These are phyloP conservation scores for Cartodere bifasciata DNA, from an alignment of 2,888 invertebrate species.

Conservation along the genomic window DNA sequence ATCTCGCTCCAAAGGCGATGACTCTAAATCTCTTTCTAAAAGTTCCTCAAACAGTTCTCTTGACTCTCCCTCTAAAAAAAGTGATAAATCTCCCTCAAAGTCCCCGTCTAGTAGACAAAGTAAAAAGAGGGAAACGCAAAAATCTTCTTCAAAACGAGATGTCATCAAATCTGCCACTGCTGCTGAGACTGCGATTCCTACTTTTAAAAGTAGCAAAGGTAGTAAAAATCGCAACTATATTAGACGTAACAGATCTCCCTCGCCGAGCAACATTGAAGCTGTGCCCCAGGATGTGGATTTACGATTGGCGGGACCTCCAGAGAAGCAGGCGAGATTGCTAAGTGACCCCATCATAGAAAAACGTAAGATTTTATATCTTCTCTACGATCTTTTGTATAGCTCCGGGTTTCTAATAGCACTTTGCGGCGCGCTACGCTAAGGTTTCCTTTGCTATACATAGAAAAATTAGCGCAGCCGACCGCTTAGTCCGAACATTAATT, in stretches of 20 bases:
- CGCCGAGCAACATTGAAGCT: slow-evolving; percentile 44
- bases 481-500: too few relatives aligned
- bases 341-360: too few relatives aligned
- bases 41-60: slow-evolving; percentile 21
- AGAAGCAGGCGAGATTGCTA: slow-evolving; percentile 31
- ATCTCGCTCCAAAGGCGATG: slow-evolving; percentile 18
- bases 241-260: slow-evolving; percentile 48
- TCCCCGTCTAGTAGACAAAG: slow-evolving; percentile 15
- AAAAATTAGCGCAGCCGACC: too few relatives aligned
- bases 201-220: slow-evolving; percentile 45
- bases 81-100: slow-evolving; percentile 19
- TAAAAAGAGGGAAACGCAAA: slow-evolving; percentile 22
- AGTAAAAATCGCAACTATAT: slow-evolving; percentile 52
- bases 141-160: slow-evolving; percentile 22
- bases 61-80: slow-evolving; percentile 32
- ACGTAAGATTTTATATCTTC: too few relatives aligned
- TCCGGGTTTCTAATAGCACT: too few relatives aligned
- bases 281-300: slow-evolving; percentile 33
- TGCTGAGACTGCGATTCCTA: slow-evolving; percentile 20
- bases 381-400: too few relatives aligned
- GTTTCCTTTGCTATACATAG: too few relatives aligned
- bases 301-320: slow-evolving; percentile 29
- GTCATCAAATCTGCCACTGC: slow-evolving; percentile 11
- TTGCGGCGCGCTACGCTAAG: too few relatives aligned
- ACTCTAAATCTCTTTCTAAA: slow-evolving; percentile 17